These are phyloP conservation scores for Gambusia holbrooki DNA, from an alignment of 2,113 vertebrate species.

Conservation along the genomic window DNA sequence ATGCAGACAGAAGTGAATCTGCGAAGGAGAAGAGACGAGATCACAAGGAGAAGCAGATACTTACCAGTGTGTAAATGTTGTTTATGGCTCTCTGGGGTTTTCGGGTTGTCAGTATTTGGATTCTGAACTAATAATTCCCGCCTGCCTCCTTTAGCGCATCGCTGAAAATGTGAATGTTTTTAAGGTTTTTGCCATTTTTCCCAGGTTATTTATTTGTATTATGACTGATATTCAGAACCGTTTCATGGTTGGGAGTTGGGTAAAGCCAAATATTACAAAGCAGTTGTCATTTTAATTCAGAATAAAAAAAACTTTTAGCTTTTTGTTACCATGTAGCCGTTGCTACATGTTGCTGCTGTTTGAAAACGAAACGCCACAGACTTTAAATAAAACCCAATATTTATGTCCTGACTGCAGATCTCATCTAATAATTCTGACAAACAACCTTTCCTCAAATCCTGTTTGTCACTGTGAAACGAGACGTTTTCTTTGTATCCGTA, in stretches of 20 bases:
- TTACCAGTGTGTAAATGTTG: conserved; percentile 65
- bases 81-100: conserved; percentile 59
- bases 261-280: too few relatives aligned
- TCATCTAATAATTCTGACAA: neutral
- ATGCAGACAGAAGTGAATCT: conserved; percentile 48
- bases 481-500: neutral
- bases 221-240: too few relatives aligned
- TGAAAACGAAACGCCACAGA: conserved; percentile 24
- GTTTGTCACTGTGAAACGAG: neutral
- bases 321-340: too few relatives aligned
- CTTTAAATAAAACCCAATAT: neutral
- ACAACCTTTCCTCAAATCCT: neutral
- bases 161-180: conserved; percentile 7
- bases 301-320: too few relatives aligned
- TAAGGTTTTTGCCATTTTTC: neutral
- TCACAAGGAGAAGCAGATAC: conserved; percentile 43
- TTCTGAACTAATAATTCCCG: conserved; percentile 54
- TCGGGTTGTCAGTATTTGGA: conserved; percentile 54
- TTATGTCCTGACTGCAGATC: conserved; percentile 2
- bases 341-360: conserved; percentile 15
- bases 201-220: too few relatives aligned
- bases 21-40: conserved; percentile 28
- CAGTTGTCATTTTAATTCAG: too few relatives aligned
- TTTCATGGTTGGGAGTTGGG: too few relatives aligned
- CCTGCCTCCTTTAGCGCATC: conserved; percentile 30